These are phyloP conservation scores for Muschampia plurimacula DNA, from an alignment of 2,888 invertebrate species.

Conservation along the genomic window DNA sequence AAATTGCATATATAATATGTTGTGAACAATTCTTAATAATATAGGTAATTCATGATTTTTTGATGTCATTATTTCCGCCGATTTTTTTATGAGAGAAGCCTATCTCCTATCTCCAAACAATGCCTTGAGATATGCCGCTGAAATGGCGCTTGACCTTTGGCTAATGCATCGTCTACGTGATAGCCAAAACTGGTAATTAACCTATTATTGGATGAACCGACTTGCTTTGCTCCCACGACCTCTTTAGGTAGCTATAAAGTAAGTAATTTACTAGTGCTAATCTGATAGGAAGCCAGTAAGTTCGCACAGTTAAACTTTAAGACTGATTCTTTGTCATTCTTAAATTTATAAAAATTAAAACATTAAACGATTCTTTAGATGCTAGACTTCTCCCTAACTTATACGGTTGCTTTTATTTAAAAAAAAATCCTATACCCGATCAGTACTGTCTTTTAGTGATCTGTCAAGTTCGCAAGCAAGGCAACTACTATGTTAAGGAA, in stretches of 20 bases:
- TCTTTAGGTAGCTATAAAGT: slow-evolving; percentile 34
- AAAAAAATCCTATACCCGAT: too few relatives aligned
- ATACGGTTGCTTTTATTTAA: too few relatives aligned
- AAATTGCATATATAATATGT: too few relatives aligned
- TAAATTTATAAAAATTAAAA: too few relatives aligned
- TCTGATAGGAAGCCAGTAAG: neutral
- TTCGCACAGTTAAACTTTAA: neutral
- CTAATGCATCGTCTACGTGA: slow-evolving; percentile 77
- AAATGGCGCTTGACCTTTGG: slow-evolving; percentile 58
- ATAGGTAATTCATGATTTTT: too few relatives aligned
- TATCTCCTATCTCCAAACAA: slow-evolving; percentile 42
- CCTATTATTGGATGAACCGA: slow-evolving; percentile 69
- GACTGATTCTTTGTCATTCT: neutral
- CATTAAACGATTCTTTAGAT: too few relatives aligned
- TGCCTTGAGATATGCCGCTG: slow-evolving; percentile 42
- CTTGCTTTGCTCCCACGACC: slow-evolving; percentile 69
- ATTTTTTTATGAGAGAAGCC: slow-evolving; percentile 5
- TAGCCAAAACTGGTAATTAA: slow-evolving; percentile 82
- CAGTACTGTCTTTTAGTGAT: too few relatives aligned
- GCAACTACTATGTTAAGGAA: too few relatives aligned
- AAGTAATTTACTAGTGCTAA: neutral
- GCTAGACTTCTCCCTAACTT: too few relatives aligned
- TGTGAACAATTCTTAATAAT: too few relatives aligned
- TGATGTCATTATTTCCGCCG: neutral
- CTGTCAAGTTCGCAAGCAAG: too few relatives aligned